Evolutionary conservation across 2,797 vertebrate genomes (phyloP), one percentile per base, ranked within the genome.

Genomic region (Megalops cyprinoides): DNA sequence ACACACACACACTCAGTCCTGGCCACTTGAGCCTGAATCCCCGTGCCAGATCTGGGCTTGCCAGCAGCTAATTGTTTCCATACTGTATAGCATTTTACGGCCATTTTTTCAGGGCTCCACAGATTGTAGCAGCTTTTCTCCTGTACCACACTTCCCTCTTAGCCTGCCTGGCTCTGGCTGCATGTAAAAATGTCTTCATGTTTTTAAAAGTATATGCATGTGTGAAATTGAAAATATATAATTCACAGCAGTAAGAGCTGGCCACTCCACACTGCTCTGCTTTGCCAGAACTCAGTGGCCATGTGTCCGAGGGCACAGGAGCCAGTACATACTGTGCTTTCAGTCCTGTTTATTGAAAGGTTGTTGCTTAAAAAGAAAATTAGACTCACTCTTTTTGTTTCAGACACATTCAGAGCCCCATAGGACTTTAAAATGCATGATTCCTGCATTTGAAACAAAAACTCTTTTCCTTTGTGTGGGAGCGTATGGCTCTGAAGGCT

Each of bases 61-160:
- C 90, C 91, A 90, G 88, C 81, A 87, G 23, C 77, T 92, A 91
- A 93, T 91, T 87, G 89, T 90, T 94, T 89, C 91, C 91, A 91
- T 87, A 87, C 91, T 88, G 86, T 82, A 84, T 79, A 73, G 84
- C 86, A 86, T 85, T 89, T 87, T 87, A 86, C 82, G 76, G 67
- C 87, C 87, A 37, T 31, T 69, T 74, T 39, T 48, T 75, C 84
- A 82, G 78, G 84, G 79, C 69, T 44, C 56, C 85, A 77, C 87
- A 81, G 88, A 89, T 77, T 85, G 76, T 86, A 79, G 73, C 80
- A 78, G 56, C 71, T 81, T 79, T 78, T 81, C 58, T 65, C 65
- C 51, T 78, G 76, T 81, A 74, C 85, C 87, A 88, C 79, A 83
- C 5, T 14, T 78, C 86, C 81, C 75, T 81, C 48, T 89, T 42